Evolutionary conservation across 2,888 invertebrate genomes (phyloP).

Genomic region (Agelastica alni): DNA sequence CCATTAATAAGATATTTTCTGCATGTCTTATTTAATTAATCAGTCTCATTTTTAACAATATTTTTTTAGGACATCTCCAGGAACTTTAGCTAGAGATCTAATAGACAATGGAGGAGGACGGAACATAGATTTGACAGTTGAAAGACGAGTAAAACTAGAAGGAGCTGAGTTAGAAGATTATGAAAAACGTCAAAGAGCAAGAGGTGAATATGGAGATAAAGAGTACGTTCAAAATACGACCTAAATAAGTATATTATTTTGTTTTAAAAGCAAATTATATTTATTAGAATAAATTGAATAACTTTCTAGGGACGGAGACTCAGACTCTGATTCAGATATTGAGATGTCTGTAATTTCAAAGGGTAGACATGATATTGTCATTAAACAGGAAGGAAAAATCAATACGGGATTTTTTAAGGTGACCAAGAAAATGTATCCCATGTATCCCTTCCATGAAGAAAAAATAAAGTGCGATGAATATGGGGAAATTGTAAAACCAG

Average conservation of each 20-base stretch:
- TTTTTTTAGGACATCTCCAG: slow-evolving; percentile 71
- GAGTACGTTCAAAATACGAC: slow-evolving; percentile 44
- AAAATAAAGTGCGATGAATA: slow-evolving; percentile 91
- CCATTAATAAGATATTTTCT: no score
- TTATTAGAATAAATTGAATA: background rate
- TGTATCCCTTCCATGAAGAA: slow-evolving; percentile 95
- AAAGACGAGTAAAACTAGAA: slow-evolving; percentile 73
- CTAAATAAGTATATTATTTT: background rate
- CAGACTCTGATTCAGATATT: slow-evolving; percentile 82
- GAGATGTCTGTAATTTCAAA: slow-evolving; percentile 79
- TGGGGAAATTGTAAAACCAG: slow-evolving; percentile 91
- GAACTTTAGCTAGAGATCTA: slow-evolving; percentile 78
- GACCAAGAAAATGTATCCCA: slow-evolving; percentile 90
- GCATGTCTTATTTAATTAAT: no score
- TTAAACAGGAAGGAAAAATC: slow-evolving; percentile 69
- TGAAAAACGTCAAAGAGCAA: slow-evolving; percentile 67
- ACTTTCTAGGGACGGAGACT: slow-evolving; percentile 69
- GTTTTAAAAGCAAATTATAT: background rate
- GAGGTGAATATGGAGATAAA: slow-evolving; percentile 45
- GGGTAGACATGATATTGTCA: slow-evolving; percentile 87
- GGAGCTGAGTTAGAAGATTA: slow-evolving; percentile 79
- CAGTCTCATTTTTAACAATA: no score
- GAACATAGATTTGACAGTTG: slow-evolving; percentile 71
- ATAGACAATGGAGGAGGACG: slow-evolving; percentile 77
- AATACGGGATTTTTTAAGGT: slow-evolving; percentile 83